phyloP scores from a whole-genome alignment of 2,113 vertebrate genomes.

The Prunella fulvescens region DNA sequence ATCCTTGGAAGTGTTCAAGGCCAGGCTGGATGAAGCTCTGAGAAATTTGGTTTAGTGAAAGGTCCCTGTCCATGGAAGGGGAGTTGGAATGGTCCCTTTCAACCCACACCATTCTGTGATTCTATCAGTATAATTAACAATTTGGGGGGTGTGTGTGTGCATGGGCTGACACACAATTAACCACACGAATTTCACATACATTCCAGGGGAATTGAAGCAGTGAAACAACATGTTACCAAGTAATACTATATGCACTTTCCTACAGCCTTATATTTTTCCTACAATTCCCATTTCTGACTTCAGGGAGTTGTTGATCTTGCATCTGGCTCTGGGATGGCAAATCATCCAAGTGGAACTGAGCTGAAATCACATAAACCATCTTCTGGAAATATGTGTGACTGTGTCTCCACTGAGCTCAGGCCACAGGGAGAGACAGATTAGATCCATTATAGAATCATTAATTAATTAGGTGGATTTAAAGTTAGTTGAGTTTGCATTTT shows the following conservation, averaged over 20 bases:
- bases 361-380: background rate
- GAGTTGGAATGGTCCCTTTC: background rate
- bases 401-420: background rate
- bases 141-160: no score
- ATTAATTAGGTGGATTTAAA: background rate
- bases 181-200: accelerated
- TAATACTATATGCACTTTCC: background rate
- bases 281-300: background rate
- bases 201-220: background rate
- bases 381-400: background rate
- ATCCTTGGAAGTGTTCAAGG: background rate
- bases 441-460: background rate
- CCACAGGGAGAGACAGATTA: background rate
- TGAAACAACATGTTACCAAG: background rate
- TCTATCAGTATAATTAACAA: background rate
- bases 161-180: background rate
- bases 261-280: background rate
- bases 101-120: background rate
- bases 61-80: background rate
- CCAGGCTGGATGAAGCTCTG: background rate
- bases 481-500: background rate
- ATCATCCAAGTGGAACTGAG: accelerated
- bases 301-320: background rate
- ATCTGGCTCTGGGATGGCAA: background rate
- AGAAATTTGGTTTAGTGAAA: background rate